Evolutionary conservation across 1,140 invertebrate species (phyloP), one percentile per base, ranked within the genome.

Genomic region (Apis dorsata): DNA sequence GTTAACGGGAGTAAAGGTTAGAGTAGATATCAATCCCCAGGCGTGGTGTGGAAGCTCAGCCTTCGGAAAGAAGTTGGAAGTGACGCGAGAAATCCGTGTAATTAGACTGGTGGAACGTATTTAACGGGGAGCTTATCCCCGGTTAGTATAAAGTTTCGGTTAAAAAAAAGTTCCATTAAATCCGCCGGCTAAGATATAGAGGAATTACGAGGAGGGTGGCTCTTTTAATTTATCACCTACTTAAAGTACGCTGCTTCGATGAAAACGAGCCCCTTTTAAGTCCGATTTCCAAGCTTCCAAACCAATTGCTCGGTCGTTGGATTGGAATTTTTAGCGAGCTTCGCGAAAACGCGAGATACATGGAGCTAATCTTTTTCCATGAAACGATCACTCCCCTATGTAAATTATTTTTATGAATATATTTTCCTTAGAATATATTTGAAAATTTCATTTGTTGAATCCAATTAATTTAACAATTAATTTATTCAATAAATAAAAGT

Each of bases 201-300:
- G 85, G 84, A 66, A 83, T 85, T 71, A 83, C 70, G 81, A 79
- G 72, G 81, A 82, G 84, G 81, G 80, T 60, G 85, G 51, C 76
- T 90, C 89, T 85, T 92, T 92, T 92, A 93, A 93, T 93, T 93
- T 92, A 92, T 92, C 91, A 88, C 90, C 90, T 91, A 90, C 91
- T 92, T 92, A 91, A 91, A 90, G 80, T 88, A 86, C 88, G 66
- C 71, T 28, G 76, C 60, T 53, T 80, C 34, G 83, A 86, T 83
- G 83, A 76, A 86, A 86, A 79, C 83, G 53, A 7, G n/a, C 80
- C 81, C 85, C 87, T 90, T 89, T 90, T 74, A 85, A 83, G 74
- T 91, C 87, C 74, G 78, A 72, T 91, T 91, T 91, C 72, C 86
- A 89, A 88, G 85, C 66, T 70, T 81, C 69, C 34, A 34, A 87